phyloP scores from a whole-genome alignment of 2,888 invertebrate species.

The Sepiola atlantica region DNA sequence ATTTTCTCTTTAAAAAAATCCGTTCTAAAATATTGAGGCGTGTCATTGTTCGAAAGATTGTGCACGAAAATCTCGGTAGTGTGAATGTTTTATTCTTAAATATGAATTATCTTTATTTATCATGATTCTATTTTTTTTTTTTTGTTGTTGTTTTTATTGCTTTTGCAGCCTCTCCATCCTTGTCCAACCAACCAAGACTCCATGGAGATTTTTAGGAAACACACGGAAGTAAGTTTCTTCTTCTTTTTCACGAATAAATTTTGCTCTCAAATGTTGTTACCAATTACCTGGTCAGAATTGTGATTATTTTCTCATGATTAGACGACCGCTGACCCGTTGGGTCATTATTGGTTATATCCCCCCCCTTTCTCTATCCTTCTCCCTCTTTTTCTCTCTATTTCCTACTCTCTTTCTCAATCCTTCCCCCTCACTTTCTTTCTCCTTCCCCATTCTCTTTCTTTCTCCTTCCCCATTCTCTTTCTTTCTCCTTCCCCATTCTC shows the following conservation, averaged over 20 bases:
- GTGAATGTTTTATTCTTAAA: too few species aligned
- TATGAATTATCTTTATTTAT: too few species aligned
- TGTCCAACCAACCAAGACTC: slow-evolving; percentile 85
- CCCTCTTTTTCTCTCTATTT: too few species aligned
- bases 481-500: not conserved
- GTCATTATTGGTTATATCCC: too few species aligned
- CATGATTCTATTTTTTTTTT: too few species aligned
- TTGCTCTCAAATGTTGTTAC: not conserved
- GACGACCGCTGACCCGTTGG: too few species aligned
- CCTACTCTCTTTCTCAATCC: not conserved
- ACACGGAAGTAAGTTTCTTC: slow-evolving; percentile 74
- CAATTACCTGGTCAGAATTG: not conserved
- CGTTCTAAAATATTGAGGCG: too few species aligned
- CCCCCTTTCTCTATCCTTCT: too few species aligned
- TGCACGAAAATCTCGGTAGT: too few species aligned
- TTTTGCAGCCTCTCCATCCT: slow-evolving; percentile 83
- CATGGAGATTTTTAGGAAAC: slow-evolving; percentile 89
- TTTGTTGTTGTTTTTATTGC: slow-evolving; percentile 42
- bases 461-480: not conserved
- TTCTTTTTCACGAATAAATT: not conserved
- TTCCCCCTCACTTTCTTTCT: not conserved
- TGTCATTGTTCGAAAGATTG: too few species aligned
- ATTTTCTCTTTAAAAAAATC: too few species aligned
- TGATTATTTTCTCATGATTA: not conserved
- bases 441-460: not conserved